Conservation (phyloP, 2,888 invertebrate genomes). For the Rotaria sp. region DNA sequence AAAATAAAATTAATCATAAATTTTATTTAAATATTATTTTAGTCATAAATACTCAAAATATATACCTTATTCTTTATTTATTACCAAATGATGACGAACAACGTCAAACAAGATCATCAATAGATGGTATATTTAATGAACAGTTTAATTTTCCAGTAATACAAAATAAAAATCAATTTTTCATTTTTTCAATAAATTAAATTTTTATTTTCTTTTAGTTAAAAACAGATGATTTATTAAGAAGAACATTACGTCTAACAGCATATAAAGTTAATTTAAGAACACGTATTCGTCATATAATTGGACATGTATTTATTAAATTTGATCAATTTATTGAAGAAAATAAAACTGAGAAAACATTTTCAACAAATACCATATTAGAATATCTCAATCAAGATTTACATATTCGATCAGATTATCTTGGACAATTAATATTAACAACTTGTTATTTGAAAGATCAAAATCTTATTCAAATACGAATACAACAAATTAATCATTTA, state of each 20-base stretch:
- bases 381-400: not conserved
- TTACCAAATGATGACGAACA: not conserved
- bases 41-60: not conserved
- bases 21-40: not conserved
- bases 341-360: not conserved
- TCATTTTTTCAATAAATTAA: not conserved
- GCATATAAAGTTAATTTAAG: not conserved
- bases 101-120: not conserved
- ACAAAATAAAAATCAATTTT: not conserved
- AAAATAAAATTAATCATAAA: not conserved
- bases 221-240: not conserved
- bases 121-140: not conserved
- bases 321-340: not conserved
- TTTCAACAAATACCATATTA: not conserved
- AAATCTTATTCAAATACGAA: not conserved
- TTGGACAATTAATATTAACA: not conserved
- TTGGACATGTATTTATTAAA: not conserved
- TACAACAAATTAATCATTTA: not conserved
- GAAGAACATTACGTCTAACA: not conserved
- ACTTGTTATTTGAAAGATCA: not conserved
- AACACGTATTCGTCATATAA: not conserved
- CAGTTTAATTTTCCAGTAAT: not conserved
- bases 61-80: not conserved
- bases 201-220: not conserved
- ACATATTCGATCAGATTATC: not conserved